phyloP scores from a whole-genome alignment of 1,140 invertebrate genomes.

The Subanguina moxae region DNA sequence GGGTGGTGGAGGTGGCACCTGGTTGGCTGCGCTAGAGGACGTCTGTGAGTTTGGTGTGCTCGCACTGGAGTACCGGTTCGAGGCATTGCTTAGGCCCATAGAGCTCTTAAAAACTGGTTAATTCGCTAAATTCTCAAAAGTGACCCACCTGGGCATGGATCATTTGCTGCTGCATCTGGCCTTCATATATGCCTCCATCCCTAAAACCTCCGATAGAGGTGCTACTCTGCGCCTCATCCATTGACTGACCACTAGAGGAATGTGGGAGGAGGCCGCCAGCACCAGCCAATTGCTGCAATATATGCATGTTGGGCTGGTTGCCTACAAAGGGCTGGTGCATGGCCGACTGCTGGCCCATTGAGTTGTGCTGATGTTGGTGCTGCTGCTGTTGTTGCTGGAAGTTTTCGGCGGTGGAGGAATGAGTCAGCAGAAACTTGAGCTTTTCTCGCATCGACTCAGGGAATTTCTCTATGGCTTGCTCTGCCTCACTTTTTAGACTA shows the following conservation, averaged over 20 bases:
- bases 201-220: too few species aligned
- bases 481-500: conserved; percentile 18
- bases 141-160: too few species aligned
- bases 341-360: conserved; percentile 8
- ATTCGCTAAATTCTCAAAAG: too few species aligned
- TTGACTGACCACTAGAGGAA: neutral
- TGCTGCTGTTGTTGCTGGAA: conserved; percentile 17
- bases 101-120: too few species aligned
- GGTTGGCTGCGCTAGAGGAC: neutral
- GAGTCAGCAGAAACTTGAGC: conserved; percentile 28
- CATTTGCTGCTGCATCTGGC: too few species aligned
- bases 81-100: too few species aligned
- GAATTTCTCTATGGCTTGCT: conserved; percentile 22
- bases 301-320: neutral
- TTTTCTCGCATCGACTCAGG: conserved; percentile 34
- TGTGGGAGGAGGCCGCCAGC: neutral
- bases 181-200: too few species aligned
- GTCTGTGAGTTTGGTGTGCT: neutral
- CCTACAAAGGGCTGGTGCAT: conserved; percentile 9
- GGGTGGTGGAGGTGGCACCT: conserved; percentile 8
- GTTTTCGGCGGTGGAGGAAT: conserved; percentile 20
- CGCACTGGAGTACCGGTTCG: neutral
- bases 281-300: conserved; percentile 5
- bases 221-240: too few species aligned
- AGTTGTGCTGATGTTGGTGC: conserved; percentile 15